Evolutionary conservation across 2,888 invertebrate species (phyloP).

Genomic region (Agrotis puta): DNA sequence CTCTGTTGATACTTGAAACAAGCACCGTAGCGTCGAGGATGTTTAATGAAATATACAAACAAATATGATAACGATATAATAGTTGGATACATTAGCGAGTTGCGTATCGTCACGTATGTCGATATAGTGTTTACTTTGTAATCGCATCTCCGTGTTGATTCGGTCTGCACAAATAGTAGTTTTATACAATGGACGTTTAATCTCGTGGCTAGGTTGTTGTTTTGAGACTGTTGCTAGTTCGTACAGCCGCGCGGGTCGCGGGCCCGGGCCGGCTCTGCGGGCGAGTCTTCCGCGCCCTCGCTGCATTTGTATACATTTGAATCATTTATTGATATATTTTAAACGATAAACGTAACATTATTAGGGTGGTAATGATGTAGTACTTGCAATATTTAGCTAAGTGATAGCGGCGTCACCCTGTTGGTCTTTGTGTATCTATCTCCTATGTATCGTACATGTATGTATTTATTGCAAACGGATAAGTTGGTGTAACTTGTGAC

Average conservation of each 20-base stretch:
- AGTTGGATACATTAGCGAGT: conserved; percentile 74
- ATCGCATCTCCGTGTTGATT: conserved; percentile 71
- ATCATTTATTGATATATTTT: conserved; percentile 83
- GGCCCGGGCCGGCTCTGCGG: conserved; percentile 37
- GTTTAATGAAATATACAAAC: conserved; percentile 67
- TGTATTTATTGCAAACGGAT: conserved; percentile 79
- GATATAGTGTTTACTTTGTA: conserved; percentile 70
- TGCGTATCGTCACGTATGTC: conserved; percentile 73
- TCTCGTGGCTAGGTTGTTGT: conserved; percentile 75
- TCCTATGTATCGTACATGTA: conserved; percentile 75
- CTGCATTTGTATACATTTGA: conserved; percentile 81
- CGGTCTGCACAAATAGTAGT: conserved; percentile 84
- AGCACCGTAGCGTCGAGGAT: conserved; percentile 77
- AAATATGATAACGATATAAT: conserved; percentile 67
- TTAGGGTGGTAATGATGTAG: conserved; percentile 87
- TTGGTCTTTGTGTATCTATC: conserved; percentile 77
- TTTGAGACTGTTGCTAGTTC: conserved; percentile 72
- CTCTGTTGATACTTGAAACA: conserved; percentile 76
- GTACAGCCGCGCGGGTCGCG: conserved; percentile 36
- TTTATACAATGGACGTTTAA: conserved; percentile 76
- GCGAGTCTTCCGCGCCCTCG: conserved; percentile 76
- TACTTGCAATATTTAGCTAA: conserved; percentile 88
- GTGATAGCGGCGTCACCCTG: conserved; percentile 82
- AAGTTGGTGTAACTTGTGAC: conserved; percentile 78
- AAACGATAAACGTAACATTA: conserved; percentile 77